Evolutionary conservation across 2,113 vertebrate genomes (phyloP).

Genomic region (Elaphurus davidianus): DNA sequence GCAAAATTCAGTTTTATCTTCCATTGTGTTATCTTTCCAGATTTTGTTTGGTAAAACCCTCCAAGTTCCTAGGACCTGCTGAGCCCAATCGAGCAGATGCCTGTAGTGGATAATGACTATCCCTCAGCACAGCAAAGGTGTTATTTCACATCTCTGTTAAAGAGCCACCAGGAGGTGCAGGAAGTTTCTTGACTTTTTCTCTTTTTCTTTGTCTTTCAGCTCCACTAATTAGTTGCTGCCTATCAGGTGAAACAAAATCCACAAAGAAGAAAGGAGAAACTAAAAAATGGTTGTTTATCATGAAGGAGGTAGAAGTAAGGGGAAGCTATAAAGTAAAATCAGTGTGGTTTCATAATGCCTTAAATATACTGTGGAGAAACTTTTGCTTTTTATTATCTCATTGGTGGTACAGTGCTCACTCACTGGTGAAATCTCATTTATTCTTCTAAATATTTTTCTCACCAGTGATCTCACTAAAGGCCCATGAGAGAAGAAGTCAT

Average conservation of each 20-base stretch:
- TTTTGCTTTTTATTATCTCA: neutral
- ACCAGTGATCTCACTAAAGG: neutral
- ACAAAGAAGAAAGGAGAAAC: slow-evolving; percentile 22
- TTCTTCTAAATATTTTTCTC: neutral
- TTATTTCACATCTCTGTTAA: slow-evolving; percentile 23
- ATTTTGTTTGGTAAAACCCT: slow-evolving; percentile 5
- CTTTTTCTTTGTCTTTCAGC: neutral
- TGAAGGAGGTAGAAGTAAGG: neutral
- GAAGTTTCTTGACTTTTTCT: neutral
- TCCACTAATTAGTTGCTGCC: neutral
- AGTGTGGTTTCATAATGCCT: neutral
- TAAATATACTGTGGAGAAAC: neutral
- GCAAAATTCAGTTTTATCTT: slow-evolving; percentile 19
- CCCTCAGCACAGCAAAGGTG: slow-evolving; percentile 16
- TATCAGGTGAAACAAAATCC: neutral
- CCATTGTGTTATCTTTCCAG: neutral
- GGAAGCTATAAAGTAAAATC: neutral
- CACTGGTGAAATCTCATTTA: neutral
- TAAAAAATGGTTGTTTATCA: neutral
- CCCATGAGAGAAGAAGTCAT: neutral
- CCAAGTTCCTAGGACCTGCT: neutral
- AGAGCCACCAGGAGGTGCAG: neutral
- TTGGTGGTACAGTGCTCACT: neutral
- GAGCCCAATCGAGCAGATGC: neutral
- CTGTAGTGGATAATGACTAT: slow-evolving; percentile 10